These are phyloP conservation scores for Thinocorus orbignyianus DNA, from an alignment of 2,113 vertebrate species.

Conservation along the genomic window DNA sequence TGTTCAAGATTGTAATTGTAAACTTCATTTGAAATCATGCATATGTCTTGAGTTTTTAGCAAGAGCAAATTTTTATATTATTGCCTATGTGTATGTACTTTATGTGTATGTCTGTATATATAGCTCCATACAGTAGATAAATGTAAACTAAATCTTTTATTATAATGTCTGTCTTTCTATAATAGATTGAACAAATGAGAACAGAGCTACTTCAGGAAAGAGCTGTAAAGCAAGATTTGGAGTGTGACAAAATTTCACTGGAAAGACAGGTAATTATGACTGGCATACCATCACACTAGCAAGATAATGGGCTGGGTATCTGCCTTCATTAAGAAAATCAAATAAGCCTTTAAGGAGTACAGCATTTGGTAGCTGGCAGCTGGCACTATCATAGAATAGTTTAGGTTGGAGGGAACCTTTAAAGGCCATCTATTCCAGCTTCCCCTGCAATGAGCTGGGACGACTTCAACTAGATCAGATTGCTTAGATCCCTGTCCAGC, in stretches of 20 bases:
- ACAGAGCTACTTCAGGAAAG: conserved; percentile 94
- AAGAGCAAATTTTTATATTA: background rate
- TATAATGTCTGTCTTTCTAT: conserved; percentile 12
- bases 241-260: conserved; percentile 96
- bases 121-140: background rate
- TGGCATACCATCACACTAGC: background rate
- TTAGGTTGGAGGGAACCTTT: background rate
- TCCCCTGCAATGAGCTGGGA: background rate
- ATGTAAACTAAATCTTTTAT: background rate
- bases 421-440: background rate
- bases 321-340: background rate
- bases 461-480: background rate
- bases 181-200: conserved; percentile 95
- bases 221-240: conserved; percentile 89
- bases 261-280: conserved; percentile 90
- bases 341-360: background rate
- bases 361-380: background rate
- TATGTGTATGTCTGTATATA: background rate
- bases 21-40: background rate
- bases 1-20: background rate
- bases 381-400: background rate
- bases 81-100: background rate
- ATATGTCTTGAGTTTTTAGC: background rate
- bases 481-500: background rate
- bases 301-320: background rate